Evolutionary conservation across 2,797 vertebrate species (phyloP), one percentile per base, ranked within the genome.

Genomic region (Characodon lateralis): DNA sequence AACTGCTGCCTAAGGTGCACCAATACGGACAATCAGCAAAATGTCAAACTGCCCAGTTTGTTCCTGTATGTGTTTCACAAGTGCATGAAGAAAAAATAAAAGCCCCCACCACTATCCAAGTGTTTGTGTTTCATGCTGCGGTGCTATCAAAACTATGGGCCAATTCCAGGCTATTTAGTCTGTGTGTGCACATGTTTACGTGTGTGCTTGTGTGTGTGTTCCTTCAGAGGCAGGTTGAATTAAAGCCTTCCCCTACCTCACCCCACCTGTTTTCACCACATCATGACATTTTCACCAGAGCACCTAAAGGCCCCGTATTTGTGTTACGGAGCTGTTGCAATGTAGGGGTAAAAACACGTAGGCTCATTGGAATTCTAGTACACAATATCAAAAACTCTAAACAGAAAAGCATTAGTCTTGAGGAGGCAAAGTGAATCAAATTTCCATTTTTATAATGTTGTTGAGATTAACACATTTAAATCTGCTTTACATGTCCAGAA

Each of bases 1-100:
- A 74, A 87, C 77, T 84, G 88, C 79, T 26, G 79, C 89, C 91
- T 82, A 87, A 86, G 93, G 89, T 92, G 87, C 65, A 89, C 88
- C 88, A 91, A 92, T 92, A 92, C 86, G 91, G 90, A 91, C 90
- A 88, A 84, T 89, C 80, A 83, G 89, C 78, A 91, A 91, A 70
- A 93, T 92, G 91, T 94, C 92, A 91, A 85, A 88, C 87, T 13
- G 85, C 56, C 39, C 73, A 71, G 84, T 78, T 75, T 76, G 76
- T 72, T 18, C 68, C 65, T 85, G 65, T 80, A 18, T 61, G 14
- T 61, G 71, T 58, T 50, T 16, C 66, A 31, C 20, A 24, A 78
- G 74, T 48, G 12, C 68, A 58, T 74, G 74, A 24, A 77, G 51
- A 76, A 76, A 72, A 78, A 77, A 77, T 56, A 76, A 78, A 77